Conservation (phyloP, 1,140 invertebrate genomes). For the Oscheius sp. region DNA sequence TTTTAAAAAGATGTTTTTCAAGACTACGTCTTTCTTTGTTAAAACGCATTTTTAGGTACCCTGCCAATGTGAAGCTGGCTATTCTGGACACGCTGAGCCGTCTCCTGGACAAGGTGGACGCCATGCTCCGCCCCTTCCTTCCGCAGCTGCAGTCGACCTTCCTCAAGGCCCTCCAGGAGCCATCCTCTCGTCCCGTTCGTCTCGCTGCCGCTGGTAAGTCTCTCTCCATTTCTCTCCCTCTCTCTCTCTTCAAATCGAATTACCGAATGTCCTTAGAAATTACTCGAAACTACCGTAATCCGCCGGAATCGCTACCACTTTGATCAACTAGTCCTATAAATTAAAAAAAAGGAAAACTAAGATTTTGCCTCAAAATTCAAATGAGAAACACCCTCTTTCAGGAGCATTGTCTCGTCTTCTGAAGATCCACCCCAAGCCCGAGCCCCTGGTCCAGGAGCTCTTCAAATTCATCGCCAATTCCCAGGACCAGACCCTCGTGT, state of each 20-base stretch:
- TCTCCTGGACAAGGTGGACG: slow-evolving; percentile 84
- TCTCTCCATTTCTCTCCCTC: too few relatives aligned
- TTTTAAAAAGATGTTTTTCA: not conserved
- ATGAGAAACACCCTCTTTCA: not conserved
- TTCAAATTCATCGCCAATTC: slow-evolving; percentile 41
- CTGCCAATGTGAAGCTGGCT: slow-evolving; percentile 86
- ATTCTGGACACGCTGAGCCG: slow-evolving; percentile 88
- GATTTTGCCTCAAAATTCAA: not conserved
- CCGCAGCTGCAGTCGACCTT: slow-evolving; percentile 97
- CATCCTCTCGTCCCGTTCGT: slow-evolving; percentile 40
- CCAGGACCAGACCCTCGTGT: slow-evolving; percentile 24
- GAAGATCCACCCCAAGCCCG: slow-evolving; percentile 47
- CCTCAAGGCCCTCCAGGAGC: slow-evolving; percentile 64
- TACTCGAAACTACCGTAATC: not conserved
- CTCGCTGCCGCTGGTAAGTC: slow-evolving; percentile 33
- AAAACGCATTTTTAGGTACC: slow-evolving; percentile 66
- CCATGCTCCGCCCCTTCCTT: slow-evolving; percentile 91
- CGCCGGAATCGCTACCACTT: too few relatives aligned
- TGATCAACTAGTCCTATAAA: too few relatives aligned
- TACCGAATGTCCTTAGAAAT: too few relatives aligned
- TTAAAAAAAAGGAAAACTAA: too few relatives aligned
- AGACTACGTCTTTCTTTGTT: not conserved
- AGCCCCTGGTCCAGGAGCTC: slow-evolving; percentile 46
- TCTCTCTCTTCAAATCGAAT: too few relatives aligned
- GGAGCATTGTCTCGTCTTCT: slow-evolving; percentile 30